These are phyloP conservation scores for Pampus argenteus DNA, from an alignment of 2,797 vertebrate species.

Conservation along the genomic window DNA sequence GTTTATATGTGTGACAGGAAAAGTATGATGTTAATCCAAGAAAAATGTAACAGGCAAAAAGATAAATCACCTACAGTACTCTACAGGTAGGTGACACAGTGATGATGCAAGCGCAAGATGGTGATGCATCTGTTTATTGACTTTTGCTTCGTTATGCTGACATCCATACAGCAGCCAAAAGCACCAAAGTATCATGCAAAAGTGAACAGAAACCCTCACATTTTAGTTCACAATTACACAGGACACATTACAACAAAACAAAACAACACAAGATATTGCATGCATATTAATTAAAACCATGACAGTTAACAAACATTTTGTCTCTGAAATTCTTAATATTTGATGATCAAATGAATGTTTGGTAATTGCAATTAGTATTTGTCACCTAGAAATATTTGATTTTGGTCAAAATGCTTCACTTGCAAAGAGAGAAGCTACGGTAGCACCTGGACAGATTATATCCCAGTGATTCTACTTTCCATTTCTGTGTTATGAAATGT, in stretches of 20 bases:
- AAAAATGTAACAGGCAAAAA: neutral
- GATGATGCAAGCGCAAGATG: conserved; percentile 40
- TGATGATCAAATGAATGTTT: neutral
- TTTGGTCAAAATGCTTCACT: conserved; percentile 54
- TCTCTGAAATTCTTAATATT: neutral
- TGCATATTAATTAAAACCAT: neutral
- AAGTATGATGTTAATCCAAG: conserved; percentile 22
- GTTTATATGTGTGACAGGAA: conserved; percentile 1
- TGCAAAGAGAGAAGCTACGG: conserved; percentile 25
- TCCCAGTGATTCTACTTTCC: neutral
- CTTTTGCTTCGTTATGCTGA: conserved; percentile 38
- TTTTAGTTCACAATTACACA: neutral
- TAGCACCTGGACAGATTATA: neutral
- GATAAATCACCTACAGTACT: conserved; percentile 8
- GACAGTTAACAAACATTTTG: neutral
- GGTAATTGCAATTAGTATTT: neutral
- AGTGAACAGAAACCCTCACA: conserved; percentile 11
- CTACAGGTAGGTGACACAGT: conserved; percentile 37
- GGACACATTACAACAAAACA: conserved; percentile 19
- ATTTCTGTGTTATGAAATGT: conserved; percentile 16
- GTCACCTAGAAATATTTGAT: neutral
- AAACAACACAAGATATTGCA: conserved; percentile 27
- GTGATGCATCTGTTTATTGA: conserved; percentile 69
- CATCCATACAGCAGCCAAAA: conserved; percentile 49
- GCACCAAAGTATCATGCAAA: conserved; percentile 34